Evolutionary conservation across 2,888 invertebrate genomes (phyloP).

Genomic region (Melanophora roralis): DNA sequence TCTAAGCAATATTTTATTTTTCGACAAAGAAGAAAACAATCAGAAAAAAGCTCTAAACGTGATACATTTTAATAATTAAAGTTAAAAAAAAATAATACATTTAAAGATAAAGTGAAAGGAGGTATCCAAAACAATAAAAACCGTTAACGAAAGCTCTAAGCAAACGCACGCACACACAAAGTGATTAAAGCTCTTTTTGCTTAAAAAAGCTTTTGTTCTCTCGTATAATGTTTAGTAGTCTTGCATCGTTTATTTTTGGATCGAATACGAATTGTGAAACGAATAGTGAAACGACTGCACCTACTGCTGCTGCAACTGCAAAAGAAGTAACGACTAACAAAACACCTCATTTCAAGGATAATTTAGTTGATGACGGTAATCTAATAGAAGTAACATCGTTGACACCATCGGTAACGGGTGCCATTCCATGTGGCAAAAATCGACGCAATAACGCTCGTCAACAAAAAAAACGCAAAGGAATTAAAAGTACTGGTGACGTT

Average conservation of each 20-base stretch:
- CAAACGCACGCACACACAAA: not conserved
- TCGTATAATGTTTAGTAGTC: conserved; percentile 80
- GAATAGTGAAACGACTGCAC: conserved; percentile 65
- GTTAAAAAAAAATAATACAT: conserved; percentile 8
- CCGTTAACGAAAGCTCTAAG: not conserved
- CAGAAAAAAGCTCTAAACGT: conserved; percentile 40
- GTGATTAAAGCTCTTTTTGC: conserved; percentile 42
- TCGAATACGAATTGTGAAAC: conserved; percentile 70
- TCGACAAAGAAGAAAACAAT: not conserved
- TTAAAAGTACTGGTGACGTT: conserved; percentile 14
- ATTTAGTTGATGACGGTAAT: conserved; percentile 65
- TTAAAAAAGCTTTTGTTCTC: conserved; percentile 23
- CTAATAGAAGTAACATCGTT: conserved; percentile 72
- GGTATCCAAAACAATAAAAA: not conserved
- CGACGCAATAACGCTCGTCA: conserved; percentile 54
- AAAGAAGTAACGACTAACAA: conserved; percentile 42
- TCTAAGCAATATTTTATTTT: conserved; percentile 47
- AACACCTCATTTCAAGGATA: conserved; percentile 8
- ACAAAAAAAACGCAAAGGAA: conserved; percentile 56
- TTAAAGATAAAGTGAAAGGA: not conserved
- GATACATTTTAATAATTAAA: conserved; percentile 53
- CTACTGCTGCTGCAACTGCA: conserved; percentile 48
- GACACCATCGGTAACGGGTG: conserved; percentile 73
- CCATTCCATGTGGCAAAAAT: conserved; percentile 63
- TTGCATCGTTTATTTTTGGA: conserved; percentile 80